Percentiles rank a stretch among this genome's conserved stretches.
These are phyloP conservation scores for Gorilla gorilla DNA, from an alignment of 2,113 vertebrate genomes.

Conservation along the genomic window DNA sequence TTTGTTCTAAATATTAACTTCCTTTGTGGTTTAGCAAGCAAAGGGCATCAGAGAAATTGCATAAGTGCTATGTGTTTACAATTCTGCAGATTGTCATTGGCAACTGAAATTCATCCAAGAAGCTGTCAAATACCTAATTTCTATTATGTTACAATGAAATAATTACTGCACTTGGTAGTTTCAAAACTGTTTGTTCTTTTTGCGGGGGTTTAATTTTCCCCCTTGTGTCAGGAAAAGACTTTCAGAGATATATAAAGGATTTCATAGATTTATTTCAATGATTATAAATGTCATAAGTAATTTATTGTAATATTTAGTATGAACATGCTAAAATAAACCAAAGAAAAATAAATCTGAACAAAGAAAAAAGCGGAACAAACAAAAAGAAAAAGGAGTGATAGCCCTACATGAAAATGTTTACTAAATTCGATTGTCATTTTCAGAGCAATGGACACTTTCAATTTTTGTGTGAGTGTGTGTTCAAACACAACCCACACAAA, in stretches of 20 bases:
- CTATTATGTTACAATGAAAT: constrained; percentile 55
- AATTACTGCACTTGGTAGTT: constrained; percentile 56
- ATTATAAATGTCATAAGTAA: constrained; percentile 65
- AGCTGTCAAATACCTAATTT: constrained; percentile 53
- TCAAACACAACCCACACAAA: background rate
- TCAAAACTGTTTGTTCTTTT: constrained; percentile 55
- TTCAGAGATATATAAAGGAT: background rate
- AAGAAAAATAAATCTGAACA: background rate
- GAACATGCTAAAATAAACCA: constrained; percentile 50
- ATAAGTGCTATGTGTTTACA: background rate
- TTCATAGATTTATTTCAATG: constrained; percentile 67
- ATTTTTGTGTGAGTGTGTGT: background rate
- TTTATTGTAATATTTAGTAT: constrained; percentile 17
- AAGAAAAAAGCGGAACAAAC: background rate
- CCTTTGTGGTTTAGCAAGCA: constrained; percentile 1
- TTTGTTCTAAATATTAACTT: constrained; percentile 55
- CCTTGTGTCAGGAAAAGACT: constrained; percentile 54
- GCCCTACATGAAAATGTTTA: background rate
- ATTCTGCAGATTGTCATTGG: constrained; percentile 16
- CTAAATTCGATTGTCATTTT: background rate
- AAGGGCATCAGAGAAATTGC: background rate
- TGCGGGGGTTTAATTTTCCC: background rate
- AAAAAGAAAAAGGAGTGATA: background rate
- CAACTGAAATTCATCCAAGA: background rate
- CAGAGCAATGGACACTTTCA: background rate